Evolutionary conservation across 2,797 vertebrate genomes (phyloP), one percentile per base, ranked within the genome.

Genomic region (Lycodopsis pacificus): DNA sequence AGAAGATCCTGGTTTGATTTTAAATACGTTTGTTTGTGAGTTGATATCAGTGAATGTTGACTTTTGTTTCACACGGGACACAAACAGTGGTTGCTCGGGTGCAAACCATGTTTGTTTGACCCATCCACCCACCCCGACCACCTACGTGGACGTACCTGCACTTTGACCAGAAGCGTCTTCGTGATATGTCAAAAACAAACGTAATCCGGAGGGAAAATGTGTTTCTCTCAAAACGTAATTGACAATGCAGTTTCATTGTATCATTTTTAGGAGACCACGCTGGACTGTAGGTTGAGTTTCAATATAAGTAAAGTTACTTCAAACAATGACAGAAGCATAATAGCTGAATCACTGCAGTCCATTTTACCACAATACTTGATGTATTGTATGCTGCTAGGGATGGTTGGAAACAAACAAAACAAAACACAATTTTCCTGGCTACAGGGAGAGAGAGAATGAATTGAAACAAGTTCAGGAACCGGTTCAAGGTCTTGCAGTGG

Each of bases 381-480:
- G 17, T 9, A 46, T 25, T 71, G 32, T 62, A 27, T 15, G 56
- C 44, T 40, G 56, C 17, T n/a, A 14, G 22, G 3, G 44, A 54
- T 48, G 17, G 63, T 64, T 40, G 27, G 48, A 38, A 40, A 59
- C 20, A 1, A 48, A 30, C 13, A 32, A 57, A 38, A 30, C 13
- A 15, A 51, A n/a, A 40, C 49, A 30, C 4, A 1, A 7, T 19
- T 62, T 48, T 22, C 25, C 25, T 42, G 48, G 38, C 25, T 30
- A 25, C 17, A 51, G 20, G 36, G 46, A 38, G 30, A 27, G 9
- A 56, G 32, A 8, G 3, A 25, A 36, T n/a, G 17, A 25, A 27
- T 58, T 80, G 42, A 64, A 72, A 65, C 66, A 68, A 51, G 13
- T 25, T 17, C 27, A 42, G 25, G 53, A 5, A 15, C 9, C 10